These are phyloP conservation scores for Tringa solitaria DNA, from an alignment of 2,113 vertebrate genomes.

Conservation along the genomic window DNA sequence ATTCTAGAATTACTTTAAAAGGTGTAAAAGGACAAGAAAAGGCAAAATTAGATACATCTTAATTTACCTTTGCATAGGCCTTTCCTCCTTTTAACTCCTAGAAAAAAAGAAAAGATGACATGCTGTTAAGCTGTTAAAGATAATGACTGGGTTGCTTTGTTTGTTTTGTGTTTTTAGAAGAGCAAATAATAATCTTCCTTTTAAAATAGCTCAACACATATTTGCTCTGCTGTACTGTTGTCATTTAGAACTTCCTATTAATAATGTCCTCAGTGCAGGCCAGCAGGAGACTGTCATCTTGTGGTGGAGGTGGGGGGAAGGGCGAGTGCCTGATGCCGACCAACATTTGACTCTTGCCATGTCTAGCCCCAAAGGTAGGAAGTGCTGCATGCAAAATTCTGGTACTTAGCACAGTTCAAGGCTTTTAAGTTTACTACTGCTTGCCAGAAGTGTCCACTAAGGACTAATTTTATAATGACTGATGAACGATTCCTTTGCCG, in stretches of 20 bases:
- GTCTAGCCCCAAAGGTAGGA: neutral
- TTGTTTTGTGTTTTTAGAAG: neutral
- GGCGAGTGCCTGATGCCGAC: neutral
- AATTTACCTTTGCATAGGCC: conserved; percentile 90
- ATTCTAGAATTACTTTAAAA: neutral
- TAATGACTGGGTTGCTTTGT: neutral
- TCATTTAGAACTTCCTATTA: neutral
- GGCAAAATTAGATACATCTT: neutral
- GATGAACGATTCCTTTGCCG: neutral
- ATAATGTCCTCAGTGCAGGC: neutral
- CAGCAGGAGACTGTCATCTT: neutral
- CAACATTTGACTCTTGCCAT: neutral
- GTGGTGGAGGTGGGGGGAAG: fast-evolving
- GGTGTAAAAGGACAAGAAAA: neutral
- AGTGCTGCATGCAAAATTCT: neutral
- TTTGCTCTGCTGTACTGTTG: neutral
- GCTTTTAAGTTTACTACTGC: neutral
- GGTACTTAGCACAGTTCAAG: neutral
- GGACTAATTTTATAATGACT: neutral
- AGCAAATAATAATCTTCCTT: neutral
- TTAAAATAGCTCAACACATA: neutral
- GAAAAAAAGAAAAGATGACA: conserved; percentile 19
- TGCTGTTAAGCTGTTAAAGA: neutral
- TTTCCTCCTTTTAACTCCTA: conserved; percentile 97
- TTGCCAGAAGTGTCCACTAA: neutral